Conservation (phyloP, 1,140 invertebrate species). For the Sesamia nonagrioides region DNA sequence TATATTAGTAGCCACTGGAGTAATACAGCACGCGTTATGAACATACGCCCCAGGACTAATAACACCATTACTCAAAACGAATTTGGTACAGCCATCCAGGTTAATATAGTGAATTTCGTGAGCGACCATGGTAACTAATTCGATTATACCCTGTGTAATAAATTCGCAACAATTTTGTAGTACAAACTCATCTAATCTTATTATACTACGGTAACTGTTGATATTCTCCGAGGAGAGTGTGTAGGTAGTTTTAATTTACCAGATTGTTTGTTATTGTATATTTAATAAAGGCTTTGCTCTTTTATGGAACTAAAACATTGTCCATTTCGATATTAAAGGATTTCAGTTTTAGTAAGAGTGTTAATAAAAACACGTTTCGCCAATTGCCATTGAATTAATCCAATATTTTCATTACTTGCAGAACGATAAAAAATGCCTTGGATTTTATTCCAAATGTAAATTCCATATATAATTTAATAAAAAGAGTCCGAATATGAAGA, state of each 20-base stretch:
- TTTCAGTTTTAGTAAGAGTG: neutral
- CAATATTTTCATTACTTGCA: constrained; percentile 17
- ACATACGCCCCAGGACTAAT: constrained; percentile 50
- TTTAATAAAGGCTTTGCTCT: too few relatives aligned
- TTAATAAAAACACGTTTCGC: constrained; percentile 2
- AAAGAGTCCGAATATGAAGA: constrained; percentile 8
- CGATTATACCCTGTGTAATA: constrained; percentile 28
- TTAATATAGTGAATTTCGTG: constrained; percentile 45
- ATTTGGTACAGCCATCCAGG: constrained; percentile 37
- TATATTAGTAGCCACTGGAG: constrained; percentile 41
- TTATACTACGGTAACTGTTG: neutral
- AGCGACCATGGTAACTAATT: constrained; percentile 40
- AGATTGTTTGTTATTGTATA: neutral
- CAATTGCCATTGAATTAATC: neutral
- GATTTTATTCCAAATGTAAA: constrained; percentile 21
- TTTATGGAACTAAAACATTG: neutral
- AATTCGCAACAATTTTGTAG: constrained; percentile 31
- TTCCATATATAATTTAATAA: constrained; percentile 19
- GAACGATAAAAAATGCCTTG: constrained; percentile 5
- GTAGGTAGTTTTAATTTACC: neutral
- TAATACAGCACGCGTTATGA: constrained; percentile 48
- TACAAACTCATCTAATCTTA: constrained; percentile 24
- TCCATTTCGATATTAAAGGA: neutral
- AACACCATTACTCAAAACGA: constrained; percentile 50
- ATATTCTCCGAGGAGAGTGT: neutral